Evolutionary conservation across 2,797 vertebrate genomes (phyloP), one percentile per base, ranked within the genome.

Genomic region (Threskiornis aethiopicus): DNA sequence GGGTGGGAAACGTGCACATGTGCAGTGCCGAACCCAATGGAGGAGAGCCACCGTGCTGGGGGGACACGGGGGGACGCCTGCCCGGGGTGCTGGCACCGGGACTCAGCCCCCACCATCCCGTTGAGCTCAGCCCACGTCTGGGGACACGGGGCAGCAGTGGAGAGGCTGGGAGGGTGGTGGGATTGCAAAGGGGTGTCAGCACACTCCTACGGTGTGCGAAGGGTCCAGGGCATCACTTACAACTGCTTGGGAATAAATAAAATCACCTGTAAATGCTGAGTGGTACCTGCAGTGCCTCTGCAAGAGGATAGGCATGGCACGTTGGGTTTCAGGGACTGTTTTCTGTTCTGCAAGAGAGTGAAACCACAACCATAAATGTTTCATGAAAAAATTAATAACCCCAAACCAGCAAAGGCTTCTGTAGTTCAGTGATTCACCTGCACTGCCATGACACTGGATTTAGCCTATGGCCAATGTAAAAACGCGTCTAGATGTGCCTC

Each of bases 211-310:
- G 16, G 41, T 5, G 5, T 1, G 4, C 6, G 35, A 33, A 42
- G 14, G 10, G 31, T 8, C 19, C 20, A 9, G 44, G 28, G 18
- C 62, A 7, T 4, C 46, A 1, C 8, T 35, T 2, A 8, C 11
- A 24, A 1, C 21, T 5, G 6, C 29, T 9, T 5, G 19, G 69
- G 41, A 21, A 29, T 11, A 4, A 71, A 7, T 2, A 1, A 13
- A 19, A 7, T 4, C 2, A 4, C 13, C 69, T 7, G 14, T 6
- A 5, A 11, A 4, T 0, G 12, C 52, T 8, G 64, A 9, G 35
- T 1, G 39, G 22, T 37, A 9, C 67, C 59, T 12, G 61, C 35
- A n/a, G 59, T 2, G 11, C 28, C 72, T 3, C 41, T 44, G 84
- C 46, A 14, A 6, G 51, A 22, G 44, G 55, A 8, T 6, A 8